Evolutionary conservation across 2,113 vertebrate species (phyloP), one percentile per base, ranked within the genome.

Genomic region (Oreamnos americanus): DNA sequence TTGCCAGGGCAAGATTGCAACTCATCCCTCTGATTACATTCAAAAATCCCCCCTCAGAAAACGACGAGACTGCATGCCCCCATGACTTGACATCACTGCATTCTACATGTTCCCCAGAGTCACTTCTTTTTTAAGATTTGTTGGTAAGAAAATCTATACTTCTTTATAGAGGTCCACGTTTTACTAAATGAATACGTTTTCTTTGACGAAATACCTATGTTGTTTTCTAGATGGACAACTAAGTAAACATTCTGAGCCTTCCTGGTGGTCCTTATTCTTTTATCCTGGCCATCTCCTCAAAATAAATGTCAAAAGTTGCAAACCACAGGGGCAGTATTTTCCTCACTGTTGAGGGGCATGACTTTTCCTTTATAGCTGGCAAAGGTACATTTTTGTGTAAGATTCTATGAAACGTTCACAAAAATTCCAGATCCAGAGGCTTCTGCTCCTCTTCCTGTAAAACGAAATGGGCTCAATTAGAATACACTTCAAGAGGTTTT

Each of bases 21-120:
- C 53, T 96, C 96, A 93, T 97, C 97, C 96, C 83, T 92, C 78
- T 92, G 97, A 96, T 98, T 98, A 92, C 9, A 82, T 71, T 94
- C 25, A 92, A 36, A 90, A 96, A 93, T 43, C 25, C 83, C 92
- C 90, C 79, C 26, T 60, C 3, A 1, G 90, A 57, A 97, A 97
- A 97, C 45, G 53, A 55, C 39, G 79, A 49, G 62, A 92, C 90
- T 58, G 4, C 45, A 55, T 90, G 33, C 7, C 55, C 79, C 60
- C 1, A 2, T 60, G 62, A 96, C 62, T 94, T 94, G 88, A 76
- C 74, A 74, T 93, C 53, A 95, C 78, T 85, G 13, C 17, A 16
- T 94, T 74, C 85, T 84, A 64, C 9, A n/a, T 76, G 28, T 57
- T 94, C 62, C 53, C 16, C 10, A 51, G 51, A 97, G 30, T 26